These are phyloP conservation scores for Cygnus olor DNA, from an alignment of 2,797 vertebrate genomes.

Conservation along the genomic window DNA sequence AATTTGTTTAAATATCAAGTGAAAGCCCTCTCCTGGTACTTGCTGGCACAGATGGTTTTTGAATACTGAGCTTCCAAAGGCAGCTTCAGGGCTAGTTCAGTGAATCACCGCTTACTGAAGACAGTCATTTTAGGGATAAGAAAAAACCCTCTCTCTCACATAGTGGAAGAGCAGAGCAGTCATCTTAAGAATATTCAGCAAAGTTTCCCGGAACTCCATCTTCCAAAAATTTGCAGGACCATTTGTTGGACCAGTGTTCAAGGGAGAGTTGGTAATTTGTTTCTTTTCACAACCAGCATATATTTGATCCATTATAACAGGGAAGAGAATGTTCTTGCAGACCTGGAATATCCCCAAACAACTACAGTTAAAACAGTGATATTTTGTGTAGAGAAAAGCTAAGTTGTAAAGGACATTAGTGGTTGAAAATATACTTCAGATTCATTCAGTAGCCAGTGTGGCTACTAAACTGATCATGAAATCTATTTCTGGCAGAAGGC, in stretches of 20 bases:
- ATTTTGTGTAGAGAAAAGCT: conserved; percentile 13
- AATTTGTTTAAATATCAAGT: conserved; percentile 65
- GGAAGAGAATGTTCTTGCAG: neutral
- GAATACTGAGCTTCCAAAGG: conserved; percentile 68
- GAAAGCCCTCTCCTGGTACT: conserved; percentile 71
- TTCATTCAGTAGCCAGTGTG: neutral
- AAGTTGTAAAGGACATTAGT: neutral
- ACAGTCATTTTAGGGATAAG: conserved; percentile 55
- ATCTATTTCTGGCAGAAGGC: neutral
- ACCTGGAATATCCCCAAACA: conserved; percentile 10
- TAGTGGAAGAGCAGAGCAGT: conserved; percentile 15
- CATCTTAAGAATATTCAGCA: neutral
- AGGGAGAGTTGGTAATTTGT: neutral
- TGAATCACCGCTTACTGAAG: conserved; percentile 62
- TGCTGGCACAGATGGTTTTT: conserved; percentile 74
- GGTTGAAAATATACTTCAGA: neutral
- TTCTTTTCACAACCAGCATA: neutral
- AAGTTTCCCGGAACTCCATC: neutral
- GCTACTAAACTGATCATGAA: neutral
- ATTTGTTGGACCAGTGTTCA: neutral
- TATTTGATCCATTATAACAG: neutral
- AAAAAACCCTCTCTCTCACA: conserved; percentile 29
- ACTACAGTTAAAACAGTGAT: neutral
- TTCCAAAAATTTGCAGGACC: neutral
- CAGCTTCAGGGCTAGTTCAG: conserved; percentile 69